A percentile compares a stretch with the other conserved stretches of the same genome.
phyloP scores from a whole-genome alignment of 2,797 vertebrate genomes.

The Crypturellus tataupa region DNA sequence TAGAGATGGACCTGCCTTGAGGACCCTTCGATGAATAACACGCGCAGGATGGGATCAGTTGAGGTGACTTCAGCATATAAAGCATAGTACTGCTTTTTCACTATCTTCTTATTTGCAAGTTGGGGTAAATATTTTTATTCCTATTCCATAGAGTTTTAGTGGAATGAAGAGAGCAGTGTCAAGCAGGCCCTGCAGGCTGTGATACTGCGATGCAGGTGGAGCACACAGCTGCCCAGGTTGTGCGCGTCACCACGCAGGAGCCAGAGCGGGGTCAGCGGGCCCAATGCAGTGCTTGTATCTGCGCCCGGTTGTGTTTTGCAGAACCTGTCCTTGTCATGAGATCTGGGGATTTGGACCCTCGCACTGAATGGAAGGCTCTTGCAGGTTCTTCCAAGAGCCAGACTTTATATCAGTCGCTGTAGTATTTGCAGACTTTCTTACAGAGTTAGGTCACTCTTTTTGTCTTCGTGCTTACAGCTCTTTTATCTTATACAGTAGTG shows the following conservation, averaged over 20 bases:
- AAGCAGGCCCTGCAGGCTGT: neutral
- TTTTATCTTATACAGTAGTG: neutral
- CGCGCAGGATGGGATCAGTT: neutral
- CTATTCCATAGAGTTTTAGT: neutral
- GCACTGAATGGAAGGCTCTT: neutral
- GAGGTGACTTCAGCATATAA: neutral
- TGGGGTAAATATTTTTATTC: neutral
- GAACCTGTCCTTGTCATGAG: neutral
- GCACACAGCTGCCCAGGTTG: neutral
- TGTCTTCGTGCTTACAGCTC: neutral
- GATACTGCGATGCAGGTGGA: neutral
- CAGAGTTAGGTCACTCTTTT: neutral
- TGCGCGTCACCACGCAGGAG: fast-evolving
- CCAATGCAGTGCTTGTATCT: neutral
- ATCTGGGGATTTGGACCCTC: neutral
- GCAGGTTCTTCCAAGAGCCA: neutral
- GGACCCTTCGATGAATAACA: neutral
- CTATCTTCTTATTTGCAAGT: too few species aligned
- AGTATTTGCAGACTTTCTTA: neutral
- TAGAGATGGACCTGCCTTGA: neutral
- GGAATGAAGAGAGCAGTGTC: neutral
- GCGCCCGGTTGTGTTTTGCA: neutral
- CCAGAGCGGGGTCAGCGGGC: neutral
- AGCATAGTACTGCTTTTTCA: neutral
- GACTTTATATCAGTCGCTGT: neutral